Evolutionary conservation across 2,888 invertebrate genomes (phyloP).

Genomic region (Cheilosia vulpina): DNA sequence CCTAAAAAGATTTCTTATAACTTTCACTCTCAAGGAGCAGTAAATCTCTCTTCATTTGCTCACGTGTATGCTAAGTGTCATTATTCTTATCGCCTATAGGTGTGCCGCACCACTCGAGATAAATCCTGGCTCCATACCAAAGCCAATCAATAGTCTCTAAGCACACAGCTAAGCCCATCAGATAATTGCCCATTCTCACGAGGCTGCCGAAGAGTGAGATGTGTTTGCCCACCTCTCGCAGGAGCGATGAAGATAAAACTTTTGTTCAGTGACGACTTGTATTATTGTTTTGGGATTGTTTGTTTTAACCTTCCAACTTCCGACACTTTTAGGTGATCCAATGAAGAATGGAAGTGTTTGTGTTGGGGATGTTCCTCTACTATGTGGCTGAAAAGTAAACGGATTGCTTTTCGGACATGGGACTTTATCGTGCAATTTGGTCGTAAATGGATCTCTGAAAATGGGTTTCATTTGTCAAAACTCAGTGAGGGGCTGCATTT

Average conservation of each 20-base stretch:
- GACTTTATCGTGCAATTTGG: no score
- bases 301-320: slow-evolving; percentile 9
- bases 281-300: slow-evolving; percentile 6
- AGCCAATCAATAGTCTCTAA: slow-evolving; percentile 36
- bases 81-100: background rate
- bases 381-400: background rate
- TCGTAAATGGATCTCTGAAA: no score
- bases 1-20: background rate
- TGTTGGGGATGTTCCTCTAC: background rate
- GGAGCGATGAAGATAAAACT: slow-evolving; percentile 36
- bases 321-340: slow-evolving; percentile 12
- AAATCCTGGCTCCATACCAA: slow-evolving; percentile 17
- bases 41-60: background rate
- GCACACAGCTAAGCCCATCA: slow-evolving; percentile 36
- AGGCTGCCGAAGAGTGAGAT: background rate
- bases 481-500: no score
- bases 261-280: slow-evolving; percentile 5
- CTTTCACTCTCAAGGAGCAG: background rate
- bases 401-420: background rate
- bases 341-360: slow-evolving; percentile 3
- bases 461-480: no score
- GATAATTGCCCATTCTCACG: slow-evolving; percentile 29
- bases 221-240: background rate
- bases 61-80: slow-evolving; percentile 1
- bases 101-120: background rate